phyloP scores from a whole-genome alignment of 2,113 vertebrate species.

The Porphyrio hochstetteri region DNA sequence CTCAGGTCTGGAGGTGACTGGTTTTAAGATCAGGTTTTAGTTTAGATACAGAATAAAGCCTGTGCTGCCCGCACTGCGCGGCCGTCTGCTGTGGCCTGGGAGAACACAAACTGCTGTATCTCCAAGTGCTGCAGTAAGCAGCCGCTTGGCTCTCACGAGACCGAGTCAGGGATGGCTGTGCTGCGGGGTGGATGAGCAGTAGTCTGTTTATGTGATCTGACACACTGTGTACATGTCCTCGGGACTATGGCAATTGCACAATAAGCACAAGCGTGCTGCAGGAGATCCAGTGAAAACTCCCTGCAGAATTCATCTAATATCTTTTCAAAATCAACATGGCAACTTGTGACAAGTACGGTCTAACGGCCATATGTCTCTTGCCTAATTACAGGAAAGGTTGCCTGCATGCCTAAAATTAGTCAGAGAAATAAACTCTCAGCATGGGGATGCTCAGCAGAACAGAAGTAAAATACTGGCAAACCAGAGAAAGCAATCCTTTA shows the following conservation, averaged over 20 bases:
- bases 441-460: neutral
- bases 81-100: accelerated
- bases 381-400: conserved; percentile 1
- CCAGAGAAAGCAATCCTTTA: neutral
- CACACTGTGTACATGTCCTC: accelerated
- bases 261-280: neutral
- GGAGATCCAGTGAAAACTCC: neutral
- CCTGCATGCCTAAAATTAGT: neutral
- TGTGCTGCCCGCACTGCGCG: accelerated
- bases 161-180: neutral
- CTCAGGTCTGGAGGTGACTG: neutral
- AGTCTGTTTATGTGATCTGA: neutral
- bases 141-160: neutral
- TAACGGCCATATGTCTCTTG: neutral
- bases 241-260: accelerated
- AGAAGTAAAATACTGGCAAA: neutral
- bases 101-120: accelerated
- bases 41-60: accelerated
- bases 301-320: neutral
- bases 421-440: neutral
- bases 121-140: accelerated
- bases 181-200: neutral
- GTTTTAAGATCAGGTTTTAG: neutral
- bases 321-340: neutral
- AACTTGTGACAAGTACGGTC: neutral